A percentile compares a stretch with the other conserved stretches of the same genome.
phyloP scores from a whole-genome alignment of 1,140 invertebrate species.

The Drosophila murphyi region DNA sequence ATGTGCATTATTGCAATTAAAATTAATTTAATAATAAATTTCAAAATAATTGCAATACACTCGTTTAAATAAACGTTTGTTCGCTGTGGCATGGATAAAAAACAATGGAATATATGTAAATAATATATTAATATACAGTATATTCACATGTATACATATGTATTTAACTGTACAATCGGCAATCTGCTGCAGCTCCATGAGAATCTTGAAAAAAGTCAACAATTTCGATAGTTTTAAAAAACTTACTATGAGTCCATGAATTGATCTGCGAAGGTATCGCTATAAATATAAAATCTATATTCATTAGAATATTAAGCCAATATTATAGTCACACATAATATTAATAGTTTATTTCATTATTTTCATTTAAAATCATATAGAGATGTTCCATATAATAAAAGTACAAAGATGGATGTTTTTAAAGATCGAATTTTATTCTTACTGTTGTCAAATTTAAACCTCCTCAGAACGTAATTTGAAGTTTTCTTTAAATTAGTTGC shows the following conservation, averaged over 20 bases:
- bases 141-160: conserved; percentile 14
- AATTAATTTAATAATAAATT: conserved; percentile 84
- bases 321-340: no score
- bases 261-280: no score
- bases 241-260: neutral
- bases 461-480: neutral
- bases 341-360: no score
- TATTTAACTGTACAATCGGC: conserved; percentile 35
- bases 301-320: no score
- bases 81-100: neutral
- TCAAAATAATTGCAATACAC: conserved; percentile 83
- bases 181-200: conserved; percentile 57
- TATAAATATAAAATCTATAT: no score
- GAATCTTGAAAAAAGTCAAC: conserved; percentile 38
- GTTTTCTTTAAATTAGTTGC: neutral
- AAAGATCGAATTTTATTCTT: no score
- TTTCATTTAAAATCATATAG: no score
- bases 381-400: no score
- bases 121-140: conserved; percentile 19
- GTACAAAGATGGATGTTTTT: no score
- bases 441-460: no score
- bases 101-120: conserved; percentile 22
- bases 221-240: conserved; percentile 42
- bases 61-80: conserved; percentile 79
- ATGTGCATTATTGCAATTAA: conserved; percentile 83